phyloP scores from a whole-genome alignment of 2,797 vertebrate genomes.

The Acanthurus lineatus region DNA sequence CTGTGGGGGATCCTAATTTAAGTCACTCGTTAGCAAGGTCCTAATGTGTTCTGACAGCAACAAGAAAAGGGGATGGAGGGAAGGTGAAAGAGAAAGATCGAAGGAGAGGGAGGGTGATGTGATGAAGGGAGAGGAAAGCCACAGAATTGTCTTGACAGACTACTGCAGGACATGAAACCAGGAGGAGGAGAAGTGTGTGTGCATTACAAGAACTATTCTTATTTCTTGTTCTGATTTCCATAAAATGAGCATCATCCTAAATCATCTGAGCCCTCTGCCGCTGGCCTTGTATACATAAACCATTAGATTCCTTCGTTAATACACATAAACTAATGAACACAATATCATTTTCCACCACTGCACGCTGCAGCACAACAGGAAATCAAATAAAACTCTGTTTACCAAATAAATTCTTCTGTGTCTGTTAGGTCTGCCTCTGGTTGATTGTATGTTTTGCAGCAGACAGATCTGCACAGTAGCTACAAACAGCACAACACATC shows the following conservation, averaged over 20 bases:
- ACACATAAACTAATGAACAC: constrained; percentile 85
- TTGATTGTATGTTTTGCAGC: constrained; percentile 71
- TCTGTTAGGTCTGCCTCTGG: constrained; percentile 63
- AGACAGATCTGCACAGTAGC: constrained; percentile 53
- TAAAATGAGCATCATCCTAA: constrained; percentile 86
- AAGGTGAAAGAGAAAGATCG: constrained; percentile 56
- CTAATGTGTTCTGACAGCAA: constrained; percentile 81
- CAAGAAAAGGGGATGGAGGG: constrained; percentile 67
- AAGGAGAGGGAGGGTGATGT: constrained; percentile 26
- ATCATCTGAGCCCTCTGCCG: constrained; percentile 77
- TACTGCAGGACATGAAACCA: constrained; percentile 30
- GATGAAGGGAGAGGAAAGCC: not conserved
- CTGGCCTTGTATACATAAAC: constrained; percentile 83
- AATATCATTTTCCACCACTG: constrained; percentile 69
- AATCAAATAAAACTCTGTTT: constrained; percentile 82
- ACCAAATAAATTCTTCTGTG: constrained; percentile 71
- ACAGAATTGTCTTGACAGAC: constrained; percentile 43
- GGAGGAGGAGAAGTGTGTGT: constrained; percentile 39
- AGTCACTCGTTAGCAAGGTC: constrained; percentile 77
- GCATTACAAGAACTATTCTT: constrained; percentile 57
- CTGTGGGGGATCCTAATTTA: constrained; percentile 78
- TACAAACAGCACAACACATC: constrained; percentile 63
- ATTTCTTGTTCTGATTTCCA: constrained; percentile 86
- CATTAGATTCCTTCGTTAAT: constrained; percentile 83
- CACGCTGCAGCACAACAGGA: constrained; percentile 72